Evolutionary conservation across 2,113 vertebrate genomes (phyloP).

Genomic region (Nicator chloris): DNA sequence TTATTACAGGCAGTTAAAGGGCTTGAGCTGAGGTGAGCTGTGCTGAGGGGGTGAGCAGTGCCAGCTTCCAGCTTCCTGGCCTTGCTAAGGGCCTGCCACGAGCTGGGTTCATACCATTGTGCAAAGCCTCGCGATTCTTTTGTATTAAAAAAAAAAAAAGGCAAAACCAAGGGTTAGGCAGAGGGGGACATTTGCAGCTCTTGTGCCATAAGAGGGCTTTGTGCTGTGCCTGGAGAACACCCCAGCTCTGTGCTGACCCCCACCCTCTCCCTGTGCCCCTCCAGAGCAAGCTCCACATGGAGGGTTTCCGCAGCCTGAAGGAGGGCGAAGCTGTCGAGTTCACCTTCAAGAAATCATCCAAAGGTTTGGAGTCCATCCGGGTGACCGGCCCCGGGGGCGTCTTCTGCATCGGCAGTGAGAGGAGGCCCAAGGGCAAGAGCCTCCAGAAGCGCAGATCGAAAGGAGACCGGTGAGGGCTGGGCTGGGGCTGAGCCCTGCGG

Average conservation of each 20-base stretch:
- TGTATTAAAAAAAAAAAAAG: background rate
- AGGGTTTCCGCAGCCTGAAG: conserved; percentile 97
- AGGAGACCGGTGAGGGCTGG: conserved; percentile 84
- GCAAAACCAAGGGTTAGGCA: too few species aligned
- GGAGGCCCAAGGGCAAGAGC: conserved; percentile 92
- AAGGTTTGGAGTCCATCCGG: conserved; percentile 90
- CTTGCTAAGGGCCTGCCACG: background rate
- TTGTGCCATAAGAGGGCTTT: rapidly evolving
- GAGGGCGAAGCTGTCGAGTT: conserved; percentile 95
- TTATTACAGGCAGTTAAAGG: background rate
- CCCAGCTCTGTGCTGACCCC: background rate
- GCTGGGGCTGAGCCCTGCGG: background rate
- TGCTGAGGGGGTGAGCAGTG: background rate
- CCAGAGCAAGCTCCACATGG: conserved; percentile 98
- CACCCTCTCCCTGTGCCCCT: background rate
- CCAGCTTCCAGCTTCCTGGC: background rate
- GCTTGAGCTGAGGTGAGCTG: background rate
- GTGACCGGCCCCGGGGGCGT: conserved; percentile 90
- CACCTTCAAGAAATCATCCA: conserved; percentile 94
- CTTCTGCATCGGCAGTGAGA: conserved; percentile 91
- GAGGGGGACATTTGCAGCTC: rapidly evolving
- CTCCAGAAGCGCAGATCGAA: conserved; percentile 91
- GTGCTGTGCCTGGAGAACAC: rapidly evolving
- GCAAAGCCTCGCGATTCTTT: background rate
- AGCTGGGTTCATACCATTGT: rapidly evolving